Evolutionary conservation across 2,113 vertebrate species (phyloP), one percentile per base, ranked within the genome.

Genomic region (Sarotherodon lohbergeri): DNA sequence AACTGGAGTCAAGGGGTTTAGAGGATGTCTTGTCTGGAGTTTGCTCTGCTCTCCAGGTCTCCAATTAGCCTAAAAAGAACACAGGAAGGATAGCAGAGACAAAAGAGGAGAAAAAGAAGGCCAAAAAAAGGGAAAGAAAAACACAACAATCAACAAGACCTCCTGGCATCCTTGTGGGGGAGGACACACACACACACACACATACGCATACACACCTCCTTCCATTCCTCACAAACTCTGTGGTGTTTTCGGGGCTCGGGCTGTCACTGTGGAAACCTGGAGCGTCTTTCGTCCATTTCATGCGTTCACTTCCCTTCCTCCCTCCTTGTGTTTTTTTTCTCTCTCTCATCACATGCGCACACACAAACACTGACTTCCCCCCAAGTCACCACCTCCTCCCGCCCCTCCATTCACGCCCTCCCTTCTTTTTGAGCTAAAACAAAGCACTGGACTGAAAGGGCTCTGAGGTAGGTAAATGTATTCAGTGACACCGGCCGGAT

Each of bases 391-490:
- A 94, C 96, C 94, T 93, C 71, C 86, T 50, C 93, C 96, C 92
- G 83, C 95, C 96, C 96, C 95, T 96, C 95, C 97, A 97, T 98
- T 97, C 97, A 97, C 93, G 91, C 90, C 93, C 95, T 93, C 96
- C 89, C 93, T 95, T 96, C 94, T 96, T 96, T 92, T 90, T 91
- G 68, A 88, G 88, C 92, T 96, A 97, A 96, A 96, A 97, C 96
- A 97, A 97, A 96, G 94, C 93, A 88, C 34, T 27, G 78, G 95
- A 48, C 94, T 98, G 97, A 99, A 98, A 98, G 95, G 97, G 93
- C 98, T 63, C 97, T 97, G 98, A 98, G 97, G 98, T 98, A 98
- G 98, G 98, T 99, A 98, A 98, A 99, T 99, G 97, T 98, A 99
- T 99, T 98, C 98, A 94, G 96, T 98, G 98, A 98, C 98, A 99